These are phyloP conservation scores for Argyresthia albistria DNA, from an alignment of 2,888 invertebrate genomes.

Conservation along the genomic window DNA sequence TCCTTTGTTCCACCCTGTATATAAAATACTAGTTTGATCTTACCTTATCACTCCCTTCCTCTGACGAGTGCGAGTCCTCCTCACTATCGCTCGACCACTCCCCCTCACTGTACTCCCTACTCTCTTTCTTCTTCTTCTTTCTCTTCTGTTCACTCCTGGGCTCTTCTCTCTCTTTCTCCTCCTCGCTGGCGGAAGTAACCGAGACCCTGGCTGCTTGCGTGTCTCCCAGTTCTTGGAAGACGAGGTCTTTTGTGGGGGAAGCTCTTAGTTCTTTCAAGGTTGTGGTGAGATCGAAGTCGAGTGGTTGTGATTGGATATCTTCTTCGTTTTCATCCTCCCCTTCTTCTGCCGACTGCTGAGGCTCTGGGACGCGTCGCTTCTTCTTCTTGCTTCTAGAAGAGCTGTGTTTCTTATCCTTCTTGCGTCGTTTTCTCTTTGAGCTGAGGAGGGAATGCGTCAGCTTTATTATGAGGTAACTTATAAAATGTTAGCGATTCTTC, in stretches of 20 bases:
- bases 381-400: constrained; percentile 38
- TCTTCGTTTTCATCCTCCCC: constrained; percentile 23
- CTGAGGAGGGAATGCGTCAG: constrained; percentile 19
- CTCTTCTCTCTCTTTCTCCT: constrained; percentile 16
- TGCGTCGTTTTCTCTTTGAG: constrained; percentile 46
- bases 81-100: constrained; percentile 63
- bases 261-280: constrained; percentile 49
- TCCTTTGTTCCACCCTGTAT: too few species aligned
- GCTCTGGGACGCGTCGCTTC: constrained; percentile 17
- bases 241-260: constrained; percentile 41
- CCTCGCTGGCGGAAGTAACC: constrained; percentile 19
- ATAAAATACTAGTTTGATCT: too few species aligned
- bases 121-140: constrained; percentile 27
- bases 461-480: too few species aligned
- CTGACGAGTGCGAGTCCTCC: constrained; percentile 32
- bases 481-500: too few species aligned
- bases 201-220: constrained; percentile 10
- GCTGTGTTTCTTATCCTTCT: constrained; percentile 43
- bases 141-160: not conserved
- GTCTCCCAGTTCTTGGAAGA: constrained; percentile 21
- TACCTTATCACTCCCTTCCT: constrained; percentile 15
- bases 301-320: constrained; percentile 13
- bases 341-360: constrained; percentile 9
- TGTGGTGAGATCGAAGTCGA: constrained; percentile 42
- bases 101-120: constrained; percentile 54